Percentiles rank a stretch among this genome's conserved stretches.
These are phyloP conservation scores for Poeciliopsis gracilis DNA, from an alignment of 2,797 vertebrate genomes.

Conservation along the genomic window DNA sequence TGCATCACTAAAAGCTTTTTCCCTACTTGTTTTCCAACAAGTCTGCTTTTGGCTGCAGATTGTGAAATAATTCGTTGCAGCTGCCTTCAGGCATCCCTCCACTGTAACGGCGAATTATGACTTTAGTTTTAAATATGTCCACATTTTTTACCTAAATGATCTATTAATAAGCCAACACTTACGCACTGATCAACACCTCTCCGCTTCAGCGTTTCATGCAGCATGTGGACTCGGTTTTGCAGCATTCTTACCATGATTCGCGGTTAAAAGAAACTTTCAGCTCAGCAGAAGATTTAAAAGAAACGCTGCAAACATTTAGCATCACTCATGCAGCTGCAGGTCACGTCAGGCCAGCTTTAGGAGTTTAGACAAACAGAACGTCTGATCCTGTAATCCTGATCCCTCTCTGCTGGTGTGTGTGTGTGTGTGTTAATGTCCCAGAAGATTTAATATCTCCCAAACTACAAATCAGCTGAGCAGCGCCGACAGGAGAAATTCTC, in stretches of 20 bases:
- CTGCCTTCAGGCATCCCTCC: background rate
- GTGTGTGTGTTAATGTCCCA: conserved; percentile 19
- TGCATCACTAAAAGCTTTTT: conserved; percentile 11
- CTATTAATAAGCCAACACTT: background rate
- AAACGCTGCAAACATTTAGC: background rate
- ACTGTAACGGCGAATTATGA: conserved; percentile 7
- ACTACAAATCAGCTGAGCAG: background rate
- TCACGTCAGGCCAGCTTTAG: conserved; percentile 51
- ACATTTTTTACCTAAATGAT: background rate
- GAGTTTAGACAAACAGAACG: conserved; percentile 59
- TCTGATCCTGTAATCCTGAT: conserved; percentile 57
- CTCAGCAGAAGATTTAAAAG: background rate
- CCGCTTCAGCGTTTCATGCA: too few relatives aligned
- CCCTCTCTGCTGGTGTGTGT: background rate
- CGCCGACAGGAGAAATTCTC: background rate
- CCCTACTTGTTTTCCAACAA: conserved; percentile 6
- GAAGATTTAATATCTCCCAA: conserved; percentile 28
- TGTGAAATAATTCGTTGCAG: conserved; percentile 11
- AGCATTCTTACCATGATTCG: background rate
- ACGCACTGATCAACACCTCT: background rate
- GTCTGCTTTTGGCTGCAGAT: background rate
- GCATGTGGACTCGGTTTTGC: background rate
- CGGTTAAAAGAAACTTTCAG: background rate
- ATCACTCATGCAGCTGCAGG: conserved; percentile 11
- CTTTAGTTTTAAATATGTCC: conserved; percentile 12